Evolutionary conservation across 2,797 vertebrate genomes (phyloP), one percentile per base, ranked within the genome.

Genomic region (Rhodeus uyekii): DNA sequence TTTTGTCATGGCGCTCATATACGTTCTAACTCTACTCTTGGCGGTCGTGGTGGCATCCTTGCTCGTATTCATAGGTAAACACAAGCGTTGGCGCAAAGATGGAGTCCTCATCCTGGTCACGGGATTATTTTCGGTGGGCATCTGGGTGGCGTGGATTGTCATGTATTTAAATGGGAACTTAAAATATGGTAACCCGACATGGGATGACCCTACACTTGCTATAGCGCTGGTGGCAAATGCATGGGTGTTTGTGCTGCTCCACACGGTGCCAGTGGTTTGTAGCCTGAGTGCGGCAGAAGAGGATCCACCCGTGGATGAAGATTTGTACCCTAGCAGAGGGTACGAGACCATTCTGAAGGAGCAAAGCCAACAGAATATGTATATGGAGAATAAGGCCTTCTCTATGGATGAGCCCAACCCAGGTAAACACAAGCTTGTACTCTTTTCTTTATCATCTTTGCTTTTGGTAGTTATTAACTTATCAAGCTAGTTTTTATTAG

Each of bases 311-410:
- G 92, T 93, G 0, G 92, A 91, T 16, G 94, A 95, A 0, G 93
- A 96, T 0, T 63, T 93, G 34, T 97, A 96, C 89, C 93, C 95
- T 0, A 95, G 87, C 0, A 89, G 93, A 0, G 96, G 97, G 83
- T 99, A 99, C 0, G 98, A 99, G 91, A 98, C 93, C 61, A 97
- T 99, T 91, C 92, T 99, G 82, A 99, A 97, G 89, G 96, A 98
- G 46, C 96, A 97, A 89, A 92, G 92, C 69, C 79, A 95, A 0
- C 96, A 96, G 89, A 98, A 93, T 89, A 96, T 98, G 92, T 98
- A 96, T 1, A 90, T 99, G 93, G 98, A 99, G 82, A 99, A 99
- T 88, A 98, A 99, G 88, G 97, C 96, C 0, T 99, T 99, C 91
- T 96, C 97, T 5, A 96, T 98, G 97, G 97, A 99, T 0, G 98